These are phyloP conservation scores for Drosophila melanica DNA, from an alignment of 1,140 invertebrate genomes.

Conservation along the genomic window DNA sequence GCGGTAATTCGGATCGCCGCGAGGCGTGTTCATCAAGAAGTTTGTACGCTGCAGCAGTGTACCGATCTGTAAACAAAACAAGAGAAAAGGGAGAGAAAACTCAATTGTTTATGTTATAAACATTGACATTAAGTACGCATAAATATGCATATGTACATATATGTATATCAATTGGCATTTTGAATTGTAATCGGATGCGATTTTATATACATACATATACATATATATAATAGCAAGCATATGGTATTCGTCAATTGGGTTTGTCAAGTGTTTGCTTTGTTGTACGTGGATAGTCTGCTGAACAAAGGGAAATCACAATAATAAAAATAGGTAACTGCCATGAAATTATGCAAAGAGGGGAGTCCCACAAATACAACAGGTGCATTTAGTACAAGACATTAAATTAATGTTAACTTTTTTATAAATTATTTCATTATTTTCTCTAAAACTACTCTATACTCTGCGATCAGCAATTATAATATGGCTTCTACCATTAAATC, in stretches of 20 bases:
- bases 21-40: constrained; percentile 70
- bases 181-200: not conserved
- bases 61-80: constrained; percentile 59
- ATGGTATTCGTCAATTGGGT: not conserved
- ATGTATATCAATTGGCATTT: not conserved
- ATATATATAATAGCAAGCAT: not conserved
- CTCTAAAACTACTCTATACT: too few species aligned
- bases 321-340: not conserved
- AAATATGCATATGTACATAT: not conserved
- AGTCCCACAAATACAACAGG: not conserved
- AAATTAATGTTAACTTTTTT: too few species aligned
- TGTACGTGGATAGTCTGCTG: too few species aligned
- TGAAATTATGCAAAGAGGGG: not conserved
- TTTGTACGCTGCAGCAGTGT: constrained; percentile 61
- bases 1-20: constrained; percentile 54
- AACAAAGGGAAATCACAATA: not conserved
- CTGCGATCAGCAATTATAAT: too few species aligned
- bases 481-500: too few species aligned
- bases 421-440: too few species aligned
- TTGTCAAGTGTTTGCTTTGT: not conserved
- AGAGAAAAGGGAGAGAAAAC: not conserved
- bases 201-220: not conserved
- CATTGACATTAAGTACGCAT: not conserved
- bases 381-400: not conserved
- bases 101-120: constrained; percentile 7